Conservation (phyloP, 2,797 vertebrate genomes). For the Silurus aristotelis region DNA sequence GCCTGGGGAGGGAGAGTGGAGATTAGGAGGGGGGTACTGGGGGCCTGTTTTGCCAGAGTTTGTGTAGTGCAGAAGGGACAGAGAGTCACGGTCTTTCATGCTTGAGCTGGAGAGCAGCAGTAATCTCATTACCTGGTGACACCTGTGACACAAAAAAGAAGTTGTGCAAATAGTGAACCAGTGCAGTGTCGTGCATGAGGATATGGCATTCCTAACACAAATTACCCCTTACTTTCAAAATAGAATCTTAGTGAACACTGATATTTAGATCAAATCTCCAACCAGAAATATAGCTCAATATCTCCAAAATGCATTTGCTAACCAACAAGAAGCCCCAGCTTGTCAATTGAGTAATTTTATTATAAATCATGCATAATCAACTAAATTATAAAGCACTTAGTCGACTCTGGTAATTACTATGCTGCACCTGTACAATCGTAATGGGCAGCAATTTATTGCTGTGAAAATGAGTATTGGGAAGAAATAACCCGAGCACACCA, state of each 20-base stretch:
- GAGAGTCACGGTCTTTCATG: constrained; percentile 75
- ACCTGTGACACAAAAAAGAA: constrained; percentile 51
- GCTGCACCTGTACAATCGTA: constrained; percentile 1
- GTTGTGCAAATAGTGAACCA: not conserved
- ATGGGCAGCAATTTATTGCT: constrained; percentile 7
- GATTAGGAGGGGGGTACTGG: constrained; percentile 67
- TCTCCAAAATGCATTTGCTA: not conserved
- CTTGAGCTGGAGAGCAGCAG: constrained; percentile 68
- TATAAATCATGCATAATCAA: constrained; percentile 17
- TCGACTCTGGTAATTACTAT: not conserved
- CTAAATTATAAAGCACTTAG: constrained; percentile 1
- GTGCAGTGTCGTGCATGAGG: not conserved
- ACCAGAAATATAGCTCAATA: not conserved
- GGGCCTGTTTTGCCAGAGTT: constrained; percentile 69
- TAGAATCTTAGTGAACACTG: not conserved
- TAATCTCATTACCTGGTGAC: constrained; percentile 73
- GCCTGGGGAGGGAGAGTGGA: constrained; percentile 57
- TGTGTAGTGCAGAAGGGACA: constrained; percentile 72
- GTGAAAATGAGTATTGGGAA: not conserved
- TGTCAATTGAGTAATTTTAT: constrained; percentile 1
- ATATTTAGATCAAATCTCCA: not conserved
- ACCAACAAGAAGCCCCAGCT: not conserved
- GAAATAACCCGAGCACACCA: not conserved
- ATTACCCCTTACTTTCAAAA: not conserved
- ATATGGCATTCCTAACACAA: not conserved